Percentiles rank a stretch among this genome's conserved stretches.
Conservation (phyloP, 1,140 invertebrate genomes). For the Apis cerana region DNA sequence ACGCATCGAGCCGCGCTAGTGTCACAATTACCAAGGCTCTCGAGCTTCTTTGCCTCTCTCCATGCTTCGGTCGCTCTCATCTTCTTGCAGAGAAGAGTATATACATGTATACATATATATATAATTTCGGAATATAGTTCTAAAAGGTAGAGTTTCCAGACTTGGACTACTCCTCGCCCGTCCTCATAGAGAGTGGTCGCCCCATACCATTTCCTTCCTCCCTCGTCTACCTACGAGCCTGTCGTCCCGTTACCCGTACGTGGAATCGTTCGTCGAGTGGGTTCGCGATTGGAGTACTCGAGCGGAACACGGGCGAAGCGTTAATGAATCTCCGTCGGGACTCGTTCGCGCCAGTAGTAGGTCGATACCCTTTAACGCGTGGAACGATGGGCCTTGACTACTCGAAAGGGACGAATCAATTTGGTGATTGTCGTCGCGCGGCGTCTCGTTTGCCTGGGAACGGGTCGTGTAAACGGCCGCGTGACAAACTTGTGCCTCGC, state of each 20-base stretch:
- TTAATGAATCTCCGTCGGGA: slow-evolving; percentile 68
- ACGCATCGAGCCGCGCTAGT: slow-evolving; percentile 39
- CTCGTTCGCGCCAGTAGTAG: slow-evolving; percentile 46
- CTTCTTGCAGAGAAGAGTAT: too few species aligned
- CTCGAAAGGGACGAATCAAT: slow-evolving; percentile 54
- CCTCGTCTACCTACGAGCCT: background rate
- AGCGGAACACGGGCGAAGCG: slow-evolving; percentile 65
- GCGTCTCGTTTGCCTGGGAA: background rate
- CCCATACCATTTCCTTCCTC: background rate
- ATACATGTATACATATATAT: too few species aligned
- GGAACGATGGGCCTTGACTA: slow-evolving; percentile 9
- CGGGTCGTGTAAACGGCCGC: background rate
- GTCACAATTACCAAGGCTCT: slow-evolving; percentile 50
- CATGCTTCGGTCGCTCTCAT: background rate
- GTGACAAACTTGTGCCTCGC: background rate
- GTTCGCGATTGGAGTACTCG: slow-evolving; percentile 69
- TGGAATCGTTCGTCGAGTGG: slow-evolving; percentile 68
- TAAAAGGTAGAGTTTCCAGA: slow-evolving; percentile 63
- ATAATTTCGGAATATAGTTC: slow-evolving; percentile 50
- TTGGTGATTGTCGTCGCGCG: slow-evolving; percentile 37
- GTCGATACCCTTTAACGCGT: slow-evolving; percentile 57
- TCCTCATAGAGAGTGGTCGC: slow-evolving; percentile 29
- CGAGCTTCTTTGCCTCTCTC: slow-evolving; percentile 14
- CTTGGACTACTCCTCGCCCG: slow-evolving; percentile 57
- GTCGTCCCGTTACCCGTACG: slow-evolving; percentile 27